Evolutionary conservation across 2,113 vertebrate genomes (phyloP).

Genomic region (Aegypius monachus): DNA sequence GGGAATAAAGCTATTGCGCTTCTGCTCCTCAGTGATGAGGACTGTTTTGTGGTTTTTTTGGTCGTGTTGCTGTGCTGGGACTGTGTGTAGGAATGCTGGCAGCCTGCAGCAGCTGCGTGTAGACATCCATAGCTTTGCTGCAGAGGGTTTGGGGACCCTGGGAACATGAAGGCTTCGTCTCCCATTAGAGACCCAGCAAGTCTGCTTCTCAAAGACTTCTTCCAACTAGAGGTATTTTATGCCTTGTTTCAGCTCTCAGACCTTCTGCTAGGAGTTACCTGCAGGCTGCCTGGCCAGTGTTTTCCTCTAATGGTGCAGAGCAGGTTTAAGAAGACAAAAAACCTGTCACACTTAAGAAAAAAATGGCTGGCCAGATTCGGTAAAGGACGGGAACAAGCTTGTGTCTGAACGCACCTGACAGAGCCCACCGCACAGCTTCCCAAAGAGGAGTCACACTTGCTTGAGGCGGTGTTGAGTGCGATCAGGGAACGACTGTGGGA

Average conservation of each 20-base stretch:
- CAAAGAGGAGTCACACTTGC: background rate
- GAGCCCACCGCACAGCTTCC: background rate
- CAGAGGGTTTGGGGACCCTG: background rate
- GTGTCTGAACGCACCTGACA: background rate
- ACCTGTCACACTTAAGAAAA: background rate
- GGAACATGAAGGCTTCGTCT: background rate
- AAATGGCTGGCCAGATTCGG: background rate
- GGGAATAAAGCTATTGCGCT: background rate
- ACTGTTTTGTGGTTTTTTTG: background rate
- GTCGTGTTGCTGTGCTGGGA: background rate
- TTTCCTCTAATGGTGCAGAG: background rate
- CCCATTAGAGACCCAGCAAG: background rate
- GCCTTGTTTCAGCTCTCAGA: background rate
- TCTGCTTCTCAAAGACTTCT: background rate
- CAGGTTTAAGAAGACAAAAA: background rate
- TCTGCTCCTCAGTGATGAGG: background rate
- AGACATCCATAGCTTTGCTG: background rate
- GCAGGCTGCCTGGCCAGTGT: background rate
- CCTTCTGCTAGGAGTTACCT: background rate
- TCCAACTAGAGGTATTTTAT: background rate
- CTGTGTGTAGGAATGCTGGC: background rate
- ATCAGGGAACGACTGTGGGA: background rate
- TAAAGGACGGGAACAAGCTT: background rate
- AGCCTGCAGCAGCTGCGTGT: accelerated
- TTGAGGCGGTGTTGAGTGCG: accelerated